A percentile compares a stretch with the other conserved stretches of the same genome.
Evolutionary conservation across 2,113 vertebrate species (phyloP).

Genomic region (Pithys albifrons): DNA sequence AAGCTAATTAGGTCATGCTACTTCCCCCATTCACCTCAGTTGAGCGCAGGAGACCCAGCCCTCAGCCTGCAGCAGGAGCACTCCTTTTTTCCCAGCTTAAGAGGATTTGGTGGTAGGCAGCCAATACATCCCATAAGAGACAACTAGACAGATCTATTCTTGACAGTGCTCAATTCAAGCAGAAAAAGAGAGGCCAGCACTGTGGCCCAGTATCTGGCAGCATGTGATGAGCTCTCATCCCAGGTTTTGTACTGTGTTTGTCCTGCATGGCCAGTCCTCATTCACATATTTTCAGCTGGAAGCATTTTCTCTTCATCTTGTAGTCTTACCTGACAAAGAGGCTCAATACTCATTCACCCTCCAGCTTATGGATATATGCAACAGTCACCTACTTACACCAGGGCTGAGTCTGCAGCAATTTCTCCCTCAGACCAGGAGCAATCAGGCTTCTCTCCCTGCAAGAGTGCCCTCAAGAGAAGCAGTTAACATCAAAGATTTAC

Average conservation of each 20-base stretch:
- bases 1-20: rapidly evolving
- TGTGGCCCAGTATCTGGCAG: background rate
- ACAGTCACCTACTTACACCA: background rate
- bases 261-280: too few relatives aligned
- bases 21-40: background rate
- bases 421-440: background rate
- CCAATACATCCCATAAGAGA: background rate
- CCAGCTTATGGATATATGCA: background rate
- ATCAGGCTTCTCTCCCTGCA: background rate
- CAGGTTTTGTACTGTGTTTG: background rate
- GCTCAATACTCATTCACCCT: background rate
- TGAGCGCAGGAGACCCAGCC: background rate
- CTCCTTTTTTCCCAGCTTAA: background rate
- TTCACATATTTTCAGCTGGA: background rate
- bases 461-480: background rate
- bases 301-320: background rate
- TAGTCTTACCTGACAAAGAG: background rate
- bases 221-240: background rate
- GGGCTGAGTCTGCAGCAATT: background rate
- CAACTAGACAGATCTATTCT: background rate
- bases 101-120: background rate
- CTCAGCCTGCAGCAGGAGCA: background rate
- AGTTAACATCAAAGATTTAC: background rate
- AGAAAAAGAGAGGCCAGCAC: background rate
- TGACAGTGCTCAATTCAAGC: background rate